A percentile compares a stretch with the other conserved stretches of the same genome.
These are phyloP conservation scores for Megalops cyprinoides DNA, from an alignment of 2,797 vertebrate genomes.

Conservation along the genomic window DNA sequence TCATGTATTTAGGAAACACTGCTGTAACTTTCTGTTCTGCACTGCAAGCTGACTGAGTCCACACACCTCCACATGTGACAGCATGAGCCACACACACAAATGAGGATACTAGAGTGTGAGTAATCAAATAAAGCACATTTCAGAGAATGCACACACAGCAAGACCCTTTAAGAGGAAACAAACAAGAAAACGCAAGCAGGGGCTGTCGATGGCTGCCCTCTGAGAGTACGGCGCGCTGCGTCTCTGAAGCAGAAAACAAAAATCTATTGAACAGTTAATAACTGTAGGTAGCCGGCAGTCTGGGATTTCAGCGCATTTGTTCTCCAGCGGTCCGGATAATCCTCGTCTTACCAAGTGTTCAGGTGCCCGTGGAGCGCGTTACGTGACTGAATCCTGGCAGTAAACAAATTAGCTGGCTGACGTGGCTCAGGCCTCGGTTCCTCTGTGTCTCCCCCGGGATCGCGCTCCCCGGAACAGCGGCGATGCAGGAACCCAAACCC, in stretches of 20 bases:
- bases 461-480: no score
- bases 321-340: conserved; percentile 53
- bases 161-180: conserved; percentile 44
- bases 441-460: conserved; percentile 11
- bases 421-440: conserved; percentile 31
- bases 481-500: no score
- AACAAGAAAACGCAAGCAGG: conserved; percentile 34
- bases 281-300: conserved; percentile 38
- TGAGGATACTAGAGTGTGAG: conserved; percentile 33
- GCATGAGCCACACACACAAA: background rate
- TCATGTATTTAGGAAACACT: no score
- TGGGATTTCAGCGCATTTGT: conserved; percentile 36
- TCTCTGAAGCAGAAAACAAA: conserved; percentile 13
- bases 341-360: conserved; percentile 50
- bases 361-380: conserved; percentile 42
- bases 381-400: conserved; percentile 41
- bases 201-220: conserved; percentile 25
- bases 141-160: conserved; percentile 42
- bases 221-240: conserved; percentile 26
- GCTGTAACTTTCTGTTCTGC: no score
- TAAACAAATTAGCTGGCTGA: conserved; percentile 53
- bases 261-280: conserved; percentile 52
- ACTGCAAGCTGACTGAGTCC: no score
- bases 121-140: conserved; percentile 52
- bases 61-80: background rate